phyloP scores from a whole-genome alignment of 2,113 vertebrate genomes.

The Cinclus cinclus region DNA sequence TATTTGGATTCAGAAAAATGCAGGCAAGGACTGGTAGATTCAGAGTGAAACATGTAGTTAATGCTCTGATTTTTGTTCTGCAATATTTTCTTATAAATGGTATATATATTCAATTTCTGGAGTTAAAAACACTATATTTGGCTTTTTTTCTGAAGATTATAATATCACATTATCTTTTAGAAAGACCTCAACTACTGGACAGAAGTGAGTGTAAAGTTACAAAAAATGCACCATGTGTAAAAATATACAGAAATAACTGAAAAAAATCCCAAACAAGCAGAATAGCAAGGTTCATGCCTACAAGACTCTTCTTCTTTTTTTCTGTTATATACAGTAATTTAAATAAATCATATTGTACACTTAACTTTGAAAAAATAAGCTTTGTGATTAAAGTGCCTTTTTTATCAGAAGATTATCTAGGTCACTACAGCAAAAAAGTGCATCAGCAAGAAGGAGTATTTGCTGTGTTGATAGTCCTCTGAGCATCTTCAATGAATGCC shows the following conservation, averaged over 20 bases:
- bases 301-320: background rate
- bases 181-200: background rate
- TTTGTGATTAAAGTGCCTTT: slow-evolving; percentile 25
- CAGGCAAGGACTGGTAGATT: background rate
- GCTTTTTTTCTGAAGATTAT: background rate
- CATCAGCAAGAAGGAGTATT: slow-evolving; percentile 49
- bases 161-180: background rate
- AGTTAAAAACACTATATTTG: background rate
- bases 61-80: background rate
- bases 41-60: background rate
- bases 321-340: background rate
- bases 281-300: background rate
- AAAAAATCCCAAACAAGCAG: background rate
- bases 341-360: background rate
- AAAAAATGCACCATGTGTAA: background rate
- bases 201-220: background rate
- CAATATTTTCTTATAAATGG: background rate
- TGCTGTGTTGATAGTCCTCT: slow-evolving; percentile 66
- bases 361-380: slow-evolving; percentile 4
- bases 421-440: slow-evolving; percentile 46
- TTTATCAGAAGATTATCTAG: slow-evolving; percentile 51
- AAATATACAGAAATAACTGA: background rate
- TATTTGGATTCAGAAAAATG: background rate
- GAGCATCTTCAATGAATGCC: slow-evolving; percentile 53
- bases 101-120: background rate